These are phyloP conservation scores for Pelodiscus sinensis DNA, from an alignment of 2,113 vertebrate genomes.

Conservation along the genomic window DNA sequence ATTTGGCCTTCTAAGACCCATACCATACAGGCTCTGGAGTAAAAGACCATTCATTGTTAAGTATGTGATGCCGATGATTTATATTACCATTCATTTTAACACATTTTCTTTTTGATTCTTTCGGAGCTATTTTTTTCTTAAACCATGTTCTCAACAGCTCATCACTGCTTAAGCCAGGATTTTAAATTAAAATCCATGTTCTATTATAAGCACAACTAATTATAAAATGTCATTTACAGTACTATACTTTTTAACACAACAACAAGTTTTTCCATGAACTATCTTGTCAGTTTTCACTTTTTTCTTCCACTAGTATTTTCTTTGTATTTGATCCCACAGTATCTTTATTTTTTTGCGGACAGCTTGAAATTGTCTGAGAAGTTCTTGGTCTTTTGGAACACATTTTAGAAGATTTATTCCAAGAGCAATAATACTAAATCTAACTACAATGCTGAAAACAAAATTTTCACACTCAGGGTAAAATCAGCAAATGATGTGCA, in stretches of 20 bases:
- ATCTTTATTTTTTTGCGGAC: accelerated
- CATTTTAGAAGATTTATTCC: neutral
- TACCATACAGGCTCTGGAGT: neutral
- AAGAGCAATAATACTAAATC: neutral
- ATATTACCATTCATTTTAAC: neutral
- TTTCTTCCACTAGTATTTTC: neutral
- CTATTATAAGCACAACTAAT: neutral
- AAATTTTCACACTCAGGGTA: neutral
- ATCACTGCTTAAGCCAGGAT: neutral
- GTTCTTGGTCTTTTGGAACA: slow-evolving; percentile 6
- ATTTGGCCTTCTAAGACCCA: neutral
- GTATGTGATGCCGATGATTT: neutral
- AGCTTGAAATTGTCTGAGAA: neutral
- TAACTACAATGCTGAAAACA: neutral
- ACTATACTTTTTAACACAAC: neutral
- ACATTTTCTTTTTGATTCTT: neutral
- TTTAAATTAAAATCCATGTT: neutral
- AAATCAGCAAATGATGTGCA: neutral
- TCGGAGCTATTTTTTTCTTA: neutral
- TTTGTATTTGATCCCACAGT: neutral
- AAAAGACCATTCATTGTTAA: neutral
- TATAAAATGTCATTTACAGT: slow-evolving; percentile 28
- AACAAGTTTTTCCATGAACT: neutral
- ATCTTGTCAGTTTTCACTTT: neutral
- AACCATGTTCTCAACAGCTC: neutral